Percentiles rank a stretch among this genome's conserved stretches.
Conservation (phyloP, 2,113 vertebrate genomes). For the Aspiorhynchus laticeps region DNA sequence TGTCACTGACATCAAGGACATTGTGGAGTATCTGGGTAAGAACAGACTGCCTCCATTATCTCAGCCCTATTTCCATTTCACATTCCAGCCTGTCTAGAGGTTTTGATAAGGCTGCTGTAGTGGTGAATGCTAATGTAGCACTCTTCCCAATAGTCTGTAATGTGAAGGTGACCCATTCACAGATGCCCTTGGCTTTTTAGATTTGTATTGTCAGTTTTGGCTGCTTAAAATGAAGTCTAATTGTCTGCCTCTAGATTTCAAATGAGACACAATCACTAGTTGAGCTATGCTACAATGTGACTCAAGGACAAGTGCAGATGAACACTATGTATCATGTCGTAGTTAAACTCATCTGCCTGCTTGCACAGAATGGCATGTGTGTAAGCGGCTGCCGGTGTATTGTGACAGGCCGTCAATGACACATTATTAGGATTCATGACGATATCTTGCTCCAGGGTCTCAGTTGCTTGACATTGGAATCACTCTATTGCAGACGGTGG, state of each 20-base stretch:
- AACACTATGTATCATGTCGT: constrained; percentile 36
- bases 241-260: constrained; percentile 5
- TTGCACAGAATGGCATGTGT: constrained; percentile 10
- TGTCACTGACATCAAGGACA: constrained; percentile 93
- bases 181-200: constrained; percentile 37
- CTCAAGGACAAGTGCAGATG: not conserved
- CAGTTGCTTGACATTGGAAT: constrained; percentile 33
- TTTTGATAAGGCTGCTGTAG: constrained; percentile 26
- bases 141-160: constrained; percentile 20
- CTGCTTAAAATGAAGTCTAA: not conserved
- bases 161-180: constrained; percentile 5
- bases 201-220: not conserved
- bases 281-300: not conserved
- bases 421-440: constrained; percentile 55
- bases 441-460: constrained; percentile 26
- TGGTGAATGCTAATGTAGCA: constrained; percentile 24
- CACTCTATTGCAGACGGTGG: not conserved
- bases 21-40: constrained; percentile 95
- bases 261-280: not conserved
- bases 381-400: constrained; percentile 50
- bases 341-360: constrained; percentile 54
- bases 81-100: constrained; percentile 19
- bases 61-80: constrained; percentile 15
- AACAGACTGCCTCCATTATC: constrained; percentile 29
- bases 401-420: constrained; percentile 63